phyloP scores from a whole-genome alignment of 2,113 vertebrate genomes.

The Vireo altiloquus region DNA sequence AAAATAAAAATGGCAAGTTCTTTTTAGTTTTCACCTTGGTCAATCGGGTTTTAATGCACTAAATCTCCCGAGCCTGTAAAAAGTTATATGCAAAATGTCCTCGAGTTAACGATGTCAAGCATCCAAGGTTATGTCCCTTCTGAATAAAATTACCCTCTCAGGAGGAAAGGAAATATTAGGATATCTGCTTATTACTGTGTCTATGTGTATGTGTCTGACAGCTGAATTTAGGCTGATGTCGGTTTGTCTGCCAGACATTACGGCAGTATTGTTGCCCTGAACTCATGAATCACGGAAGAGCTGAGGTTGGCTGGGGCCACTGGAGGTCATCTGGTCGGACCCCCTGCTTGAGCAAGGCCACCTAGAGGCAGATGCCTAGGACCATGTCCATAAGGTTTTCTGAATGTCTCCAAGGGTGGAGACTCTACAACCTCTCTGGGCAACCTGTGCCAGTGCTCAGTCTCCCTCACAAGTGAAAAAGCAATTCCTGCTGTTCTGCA shows the following conservation, averaged over 20 bases:
- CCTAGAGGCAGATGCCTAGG: not conserved
- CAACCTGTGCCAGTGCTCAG: not conserved
- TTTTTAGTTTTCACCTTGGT: slow-evolving; percentile 11
- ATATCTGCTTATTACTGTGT: not conserved
- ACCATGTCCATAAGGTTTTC: not conserved
- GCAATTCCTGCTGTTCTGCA: not conserved
- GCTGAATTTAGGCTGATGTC: not conserved
- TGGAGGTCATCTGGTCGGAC: not conserved
- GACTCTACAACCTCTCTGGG: not conserved
- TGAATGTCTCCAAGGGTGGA: not conserved
- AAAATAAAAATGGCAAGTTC: not conserved
- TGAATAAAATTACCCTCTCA: not conserved
- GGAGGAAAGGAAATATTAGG: not conserved
- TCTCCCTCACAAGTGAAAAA: not conserved
- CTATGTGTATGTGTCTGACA: not conserved
- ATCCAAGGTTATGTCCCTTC: not conserved
- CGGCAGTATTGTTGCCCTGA: not conserved
- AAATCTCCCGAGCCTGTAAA: not conserved
- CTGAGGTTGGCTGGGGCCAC: not conserved
- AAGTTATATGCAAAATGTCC: not conserved
- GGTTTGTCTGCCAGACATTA: not conserved
- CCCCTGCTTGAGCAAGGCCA: not conserved
- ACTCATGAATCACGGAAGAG: not conserved
- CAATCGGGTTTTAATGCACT: not conserved
- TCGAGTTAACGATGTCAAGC: not conserved